Evolutionary conservation across 2,113 vertebrate species (phyloP).

Genomic region (Halcyon senegalensis): DNA sequence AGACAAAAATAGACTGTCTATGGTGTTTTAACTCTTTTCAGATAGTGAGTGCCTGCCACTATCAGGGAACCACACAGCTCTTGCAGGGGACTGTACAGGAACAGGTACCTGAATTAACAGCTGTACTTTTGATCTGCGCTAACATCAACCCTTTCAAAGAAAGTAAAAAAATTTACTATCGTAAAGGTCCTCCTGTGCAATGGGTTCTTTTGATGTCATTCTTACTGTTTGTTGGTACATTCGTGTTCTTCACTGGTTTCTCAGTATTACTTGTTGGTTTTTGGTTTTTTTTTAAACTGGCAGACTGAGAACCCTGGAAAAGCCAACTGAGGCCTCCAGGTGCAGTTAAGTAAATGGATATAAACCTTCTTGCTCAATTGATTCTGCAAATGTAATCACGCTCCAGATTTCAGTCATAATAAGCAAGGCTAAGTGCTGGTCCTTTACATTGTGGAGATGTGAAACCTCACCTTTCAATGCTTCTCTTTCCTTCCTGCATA

Average conservation of each 20-base stretch:
- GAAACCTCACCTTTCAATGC: background rate
- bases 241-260: background rate
- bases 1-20: background rate
- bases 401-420: background rate
- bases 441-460: background rate
- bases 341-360: background rate
- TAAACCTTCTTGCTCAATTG: background rate
- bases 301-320: background rate
- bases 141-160: background rate
- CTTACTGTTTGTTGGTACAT: background rate
- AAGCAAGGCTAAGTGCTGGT: background rate
- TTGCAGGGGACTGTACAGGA: background rate
- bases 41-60: background rate
- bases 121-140: background rate
- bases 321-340: background rate
- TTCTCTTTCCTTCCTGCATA: background rate
- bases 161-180: too few relatives aligned
- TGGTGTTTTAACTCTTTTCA: background rate
- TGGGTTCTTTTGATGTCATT: background rate
- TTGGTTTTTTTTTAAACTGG: background rate
- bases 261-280: background rate
- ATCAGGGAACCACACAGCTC: background rate
- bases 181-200: too few relatives aligned
- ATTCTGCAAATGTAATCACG: background rate
- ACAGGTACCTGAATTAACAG: background rate